Evolutionary conservation across 2,113 vertebrate species (phyloP).

Genomic region (Fulica atra): DNA sequence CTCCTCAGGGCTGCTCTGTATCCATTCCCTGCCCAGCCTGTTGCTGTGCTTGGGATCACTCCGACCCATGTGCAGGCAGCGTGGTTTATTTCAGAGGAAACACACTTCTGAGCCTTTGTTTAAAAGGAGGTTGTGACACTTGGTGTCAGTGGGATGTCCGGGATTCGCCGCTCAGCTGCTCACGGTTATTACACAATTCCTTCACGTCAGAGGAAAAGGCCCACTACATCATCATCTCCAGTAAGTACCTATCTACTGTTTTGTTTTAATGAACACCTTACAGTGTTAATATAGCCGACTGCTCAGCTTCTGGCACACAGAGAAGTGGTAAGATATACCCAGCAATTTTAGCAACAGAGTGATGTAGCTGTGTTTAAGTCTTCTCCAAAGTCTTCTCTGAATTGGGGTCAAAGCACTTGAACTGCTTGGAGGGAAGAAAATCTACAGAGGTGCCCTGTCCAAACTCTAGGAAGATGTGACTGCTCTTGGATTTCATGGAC

Average conservation of each 20-base stretch:
- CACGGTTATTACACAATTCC: not conserved
- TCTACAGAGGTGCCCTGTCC: not conserved
- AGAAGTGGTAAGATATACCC: not conserved
- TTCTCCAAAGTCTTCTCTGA: not conserved
- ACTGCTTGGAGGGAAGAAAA: not conserved
- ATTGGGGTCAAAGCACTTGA: not conserved
- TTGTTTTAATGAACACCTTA: constrained; percentile 3
- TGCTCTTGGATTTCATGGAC: not conserved
- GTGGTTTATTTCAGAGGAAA: not conserved
- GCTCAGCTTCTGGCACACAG: not conserved
- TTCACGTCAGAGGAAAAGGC: not conserved
- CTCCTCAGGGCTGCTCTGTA: too few relatives aligned
- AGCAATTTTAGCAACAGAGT: constrained; percentile 6
- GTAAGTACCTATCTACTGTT: not conserved
- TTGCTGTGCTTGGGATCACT: too few relatives aligned
- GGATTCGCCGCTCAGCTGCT: not conserved
- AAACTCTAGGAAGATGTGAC: not conserved
- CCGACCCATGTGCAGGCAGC: too few relatives aligned
- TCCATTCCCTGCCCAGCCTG: too few relatives aligned
- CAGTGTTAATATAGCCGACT: not conserved
- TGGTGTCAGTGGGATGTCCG: not conserved
- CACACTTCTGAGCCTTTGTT: not conserved
- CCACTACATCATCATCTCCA: not conserved
- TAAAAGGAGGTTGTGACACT: not conserved
- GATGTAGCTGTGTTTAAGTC: not conserved